A percentile compares a stretch with the other conserved stretches of the same genome.
Conservation (phyloP, 2,888 invertebrate genomes). For the Hirtodrosophila confusa region DNA sequence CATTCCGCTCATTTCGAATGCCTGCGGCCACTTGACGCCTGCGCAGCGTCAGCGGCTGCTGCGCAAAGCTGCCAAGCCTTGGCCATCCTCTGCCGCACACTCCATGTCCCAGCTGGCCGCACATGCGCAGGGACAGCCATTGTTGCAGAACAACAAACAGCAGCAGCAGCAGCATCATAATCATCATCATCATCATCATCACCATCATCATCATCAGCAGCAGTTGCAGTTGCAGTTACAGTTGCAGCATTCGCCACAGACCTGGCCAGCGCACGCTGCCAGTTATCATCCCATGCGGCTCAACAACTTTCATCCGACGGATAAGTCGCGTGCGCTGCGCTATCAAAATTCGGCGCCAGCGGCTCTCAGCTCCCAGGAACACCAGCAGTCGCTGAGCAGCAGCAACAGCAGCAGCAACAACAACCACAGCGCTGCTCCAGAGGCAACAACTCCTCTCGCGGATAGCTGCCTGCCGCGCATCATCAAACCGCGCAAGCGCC, state of each 20-base stretch:
- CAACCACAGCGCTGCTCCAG: constrained; percentile 17
- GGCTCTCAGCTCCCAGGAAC: constrained; percentile 57
- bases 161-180: constrained; percentile 24
- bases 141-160: constrained; percentile 87
- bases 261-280: constrained; percentile 45
- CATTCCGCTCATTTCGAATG: constrained; percentile 92
- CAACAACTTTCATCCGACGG: constrained; percentile 43
- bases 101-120: constrained; percentile 90
- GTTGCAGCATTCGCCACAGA: constrained; percentile 14
- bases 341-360: constrained; percentile 80
- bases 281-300: constrained; percentile 47
- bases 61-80: constrained; percentile 60
- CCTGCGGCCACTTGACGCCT: constrained; percentile 85
- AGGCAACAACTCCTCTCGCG: constrained; percentile 65
- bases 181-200: constrained; percentile 14
- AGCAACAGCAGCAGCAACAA: constrained; percentile 12
- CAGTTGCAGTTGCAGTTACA: constrained; percentile 62
- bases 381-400: constrained; percentile 33
- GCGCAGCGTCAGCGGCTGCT: constrained; percentile 83
- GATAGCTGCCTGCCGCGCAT: constrained; percentile 93
- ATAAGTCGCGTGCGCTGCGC: constrained; percentile 71
- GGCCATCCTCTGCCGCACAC: constrained; percentile 42
- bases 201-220: background rate
- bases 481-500: constrained; percentile 94
- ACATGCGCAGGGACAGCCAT: constrained; percentile 93